Base-by-base conservation (phyloP, 2,888 invertebrate species). In the Abrostola tripartita region DNA sequence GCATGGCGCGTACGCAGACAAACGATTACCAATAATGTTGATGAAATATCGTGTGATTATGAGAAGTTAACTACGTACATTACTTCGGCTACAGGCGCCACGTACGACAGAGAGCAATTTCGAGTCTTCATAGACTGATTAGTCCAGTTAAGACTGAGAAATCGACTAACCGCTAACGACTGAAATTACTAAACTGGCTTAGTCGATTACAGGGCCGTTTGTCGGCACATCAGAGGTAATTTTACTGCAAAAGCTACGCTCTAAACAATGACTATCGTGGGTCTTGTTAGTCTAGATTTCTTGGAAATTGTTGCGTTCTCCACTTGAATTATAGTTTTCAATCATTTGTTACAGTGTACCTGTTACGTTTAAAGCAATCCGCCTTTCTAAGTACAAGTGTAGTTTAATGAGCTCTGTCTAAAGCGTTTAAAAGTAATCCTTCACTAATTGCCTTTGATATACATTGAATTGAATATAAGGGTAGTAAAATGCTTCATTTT, bases 141-240 rank as follows among this genome's bases (percentile, higher is more conserved):
- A 56, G 37, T 52, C 53, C 57, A 40, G 52, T 71, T 56, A 14
- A 56, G 55, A 57, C 54, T 62, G 59, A 71, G 71, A 71, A 63
- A 65, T 61, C 56, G 59, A 61, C 47, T 60, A 64, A 63, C 60
- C 59, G 67, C 68, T 71, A 75, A 74, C 71, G 59, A 64, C 68
- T 72, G 53, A 76, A 78, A 78, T 72, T 69, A 73, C 63, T 65
- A 52, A 65, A 66, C 60, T 51, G 42, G 50, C 38, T 59, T 50
- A 61, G 51, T 53, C 68, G 61, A 65, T 75, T 66, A 72, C 63
- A 14, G 10, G 54, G 60, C 24, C 11, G 44, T 53, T 9, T 59
- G 76, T 66, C 62, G 65, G 72, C 59, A 51, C 66, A 63, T 66
- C 59, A 60, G 52, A 51, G 37, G 72, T 54, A 60, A 60, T 62